These are phyloP conservation scores for Tinea trinotella DNA, from an alignment of 2,888 invertebrate species.

Conservation along the genomic window DNA sequence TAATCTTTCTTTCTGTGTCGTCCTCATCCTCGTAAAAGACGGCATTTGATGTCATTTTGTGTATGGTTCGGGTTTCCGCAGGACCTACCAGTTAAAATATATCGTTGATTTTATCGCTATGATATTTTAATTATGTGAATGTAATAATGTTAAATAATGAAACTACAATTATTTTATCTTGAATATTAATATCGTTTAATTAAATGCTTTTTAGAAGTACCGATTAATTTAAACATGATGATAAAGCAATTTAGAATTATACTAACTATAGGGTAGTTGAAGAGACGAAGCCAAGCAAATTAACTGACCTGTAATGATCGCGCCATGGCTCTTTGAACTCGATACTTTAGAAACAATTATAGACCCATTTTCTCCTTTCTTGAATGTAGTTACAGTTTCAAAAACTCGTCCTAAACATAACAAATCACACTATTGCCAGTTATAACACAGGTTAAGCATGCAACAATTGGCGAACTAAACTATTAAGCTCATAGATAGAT, in stretches of 20 bases:
- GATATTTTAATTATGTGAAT: background rate
- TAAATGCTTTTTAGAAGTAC: background rate
- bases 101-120: conserved; percentile 38
- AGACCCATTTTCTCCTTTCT: conserved; percentile 59
- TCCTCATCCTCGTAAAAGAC: conserved; percentile 68
- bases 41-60: conserved; percentile 75
- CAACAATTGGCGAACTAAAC: conserved; percentile 42
- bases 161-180: background rate
- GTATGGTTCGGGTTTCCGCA: conserved; percentile 76
- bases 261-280: conserved; percentile 18
- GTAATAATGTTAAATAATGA: background rate
- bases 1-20: conserved; percentile 42
- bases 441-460: conserved; percentile 65
- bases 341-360: conserved; percentile 72
- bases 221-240: conserved; percentile 8
- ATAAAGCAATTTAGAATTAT: conserved; percentile 21
- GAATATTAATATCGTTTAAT: background rate
- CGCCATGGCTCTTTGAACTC: conserved; percentile 75
- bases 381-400: conserved; percentile 70
- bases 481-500: conserved; percentile 55
- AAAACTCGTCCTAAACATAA: conserved; percentile 71
- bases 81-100: conserved; percentile 75
- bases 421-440: conserved; percentile 54
- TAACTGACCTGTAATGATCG: conserved; percentile 76
- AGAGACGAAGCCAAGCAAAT: conserved; percentile 24